Percentiles rank a stretch among this genome's conserved stretches.
Evolutionary conservation across 2,797 vertebrate species (phyloP).

Genomic region (Labroides dimidiatus): DNA sequence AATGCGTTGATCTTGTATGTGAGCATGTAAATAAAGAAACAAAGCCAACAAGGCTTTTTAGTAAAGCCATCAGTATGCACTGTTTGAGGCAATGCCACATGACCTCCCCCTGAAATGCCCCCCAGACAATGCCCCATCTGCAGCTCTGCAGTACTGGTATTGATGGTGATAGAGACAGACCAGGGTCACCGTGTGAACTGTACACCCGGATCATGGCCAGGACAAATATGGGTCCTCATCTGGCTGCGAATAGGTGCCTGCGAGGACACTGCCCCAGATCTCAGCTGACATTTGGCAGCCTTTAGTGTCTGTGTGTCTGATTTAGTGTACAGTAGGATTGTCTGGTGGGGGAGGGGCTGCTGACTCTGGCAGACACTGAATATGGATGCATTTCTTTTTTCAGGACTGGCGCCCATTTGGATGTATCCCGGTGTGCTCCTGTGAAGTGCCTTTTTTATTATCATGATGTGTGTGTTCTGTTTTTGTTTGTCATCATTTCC

Average conservation of each 20-base stretch:
- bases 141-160: constrained; percentile 61
- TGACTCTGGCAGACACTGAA: constrained; percentile 1
- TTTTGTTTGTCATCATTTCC: constrained; percentile 10
- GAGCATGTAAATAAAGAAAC: constrained; percentile 32
- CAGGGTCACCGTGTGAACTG: constrained; percentile 78
- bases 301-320: constrained; percentile 59
- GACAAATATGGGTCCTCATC: constrained; percentile 68
- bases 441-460: constrained; percentile 3
- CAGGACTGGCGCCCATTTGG: constrained; percentile 3
- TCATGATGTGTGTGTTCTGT: not conserved
- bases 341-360: constrained; percentile 44
- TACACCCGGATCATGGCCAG: constrained; percentile 44
- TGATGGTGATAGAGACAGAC: constrained; percentile 52
- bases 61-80: constrained; percentile 40
- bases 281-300: constrained; percentile 76
- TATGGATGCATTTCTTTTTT: constrained; percentile 19
- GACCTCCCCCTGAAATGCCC: constrained; percentile 67
- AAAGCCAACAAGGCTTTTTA: constrained; percentile 51
- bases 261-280: constrained; percentile 70
- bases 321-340: constrained; percentile 42
- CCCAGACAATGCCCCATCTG: constrained; percentile 50
- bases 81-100: constrained; percentile 66
- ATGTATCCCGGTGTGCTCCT: constrained; percentile 1
- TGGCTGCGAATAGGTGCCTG: constrained; percentile 64
- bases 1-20: constrained; percentile 11